Base-by-base conservation (phyloP, 2,888 invertebrate genomes). In the Brachyptera risi region DNA sequence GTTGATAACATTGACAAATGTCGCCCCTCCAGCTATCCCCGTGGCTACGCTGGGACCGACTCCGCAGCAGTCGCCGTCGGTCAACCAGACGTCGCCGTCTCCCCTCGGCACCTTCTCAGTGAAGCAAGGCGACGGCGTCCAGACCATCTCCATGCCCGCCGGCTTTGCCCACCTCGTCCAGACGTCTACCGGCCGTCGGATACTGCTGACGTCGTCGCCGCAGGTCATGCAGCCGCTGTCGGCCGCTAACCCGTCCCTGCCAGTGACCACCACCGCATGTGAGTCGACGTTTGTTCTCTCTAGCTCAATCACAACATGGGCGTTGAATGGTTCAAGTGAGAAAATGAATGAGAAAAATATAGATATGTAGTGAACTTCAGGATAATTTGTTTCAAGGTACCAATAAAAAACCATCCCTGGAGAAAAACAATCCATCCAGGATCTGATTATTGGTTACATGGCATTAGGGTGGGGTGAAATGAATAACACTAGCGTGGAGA, bases 151-250 rank as follows among this genome's bases (percentile, higher is more conserved):
- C 13, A 54, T 62, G 11, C 60, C 62, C 37, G 62, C 65, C 9
- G 61, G 63, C 3, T 74, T 82, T 68, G 83, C 87, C 44, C 88
- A 88, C 70, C 76, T 88, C 56, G 85, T 89, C 51, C 87, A 88
- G 72, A 86, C 86, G 4, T 79, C 85, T 23, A 79, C 83, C 57
- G 88, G 88, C 7, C 84, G 85, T 68, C 88, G 87, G 73, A 79
- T 86, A 67, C 76, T 87, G 63, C 72, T 86, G 56, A 83, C 86
- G 2, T 80, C 84, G 1, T 68, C 70, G 9, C 68, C 71, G 37
- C 69, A 66, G 47, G 56, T 64, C n/a, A 58, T 67, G 13, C 68
- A 74, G 56, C 71, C 76, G 23, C 73, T 69, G 11, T 65, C 72
- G n/a, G 69, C 73, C 38, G 70, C 67, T 42, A 73, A 72, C 56